Evolutionary conservation across 2,888 invertebrate species (phyloP).

Genomic region (Shargacucullia verbasci): DNA sequence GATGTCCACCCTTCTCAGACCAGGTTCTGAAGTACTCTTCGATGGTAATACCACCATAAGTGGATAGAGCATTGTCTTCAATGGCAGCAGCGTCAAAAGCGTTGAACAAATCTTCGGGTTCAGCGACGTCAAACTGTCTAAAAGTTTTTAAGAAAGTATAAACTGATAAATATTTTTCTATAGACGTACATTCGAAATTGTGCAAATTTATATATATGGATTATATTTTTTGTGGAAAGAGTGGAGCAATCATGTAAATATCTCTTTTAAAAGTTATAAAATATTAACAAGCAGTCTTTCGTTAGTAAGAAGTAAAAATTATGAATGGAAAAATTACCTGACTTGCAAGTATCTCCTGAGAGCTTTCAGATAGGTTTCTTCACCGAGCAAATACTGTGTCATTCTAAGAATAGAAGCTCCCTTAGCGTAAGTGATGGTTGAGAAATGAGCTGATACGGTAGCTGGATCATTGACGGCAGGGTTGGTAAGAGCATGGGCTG

Average conservation of each 20-base stretch:
- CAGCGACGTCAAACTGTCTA: conserved; percentile 80
- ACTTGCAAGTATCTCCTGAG: conserved; percentile 86
- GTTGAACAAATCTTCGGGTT: conserved; percentile 85
- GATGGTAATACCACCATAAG: conserved; percentile 73
- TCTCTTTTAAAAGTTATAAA: too few species aligned
- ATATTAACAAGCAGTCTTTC: too few species aligned
- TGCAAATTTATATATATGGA: too few species aligned
- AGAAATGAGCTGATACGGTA: conserved; percentile 90
- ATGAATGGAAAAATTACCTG: conserved; percentile 73
- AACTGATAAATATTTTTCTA: too few species aligned
- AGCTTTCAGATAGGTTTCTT: conserved; percentile 83
- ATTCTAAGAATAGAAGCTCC: conserved; percentile 91
- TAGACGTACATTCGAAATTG: too few species aligned
- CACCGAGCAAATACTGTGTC: conserved; percentile 90
- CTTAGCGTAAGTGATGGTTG: conserved; percentile 91
- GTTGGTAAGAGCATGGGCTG: conserved; percentile 90
- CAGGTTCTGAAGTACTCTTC: conserved; percentile 88
- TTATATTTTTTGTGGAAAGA: too few species aligned
- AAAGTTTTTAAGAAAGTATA: conserved; percentile 9
- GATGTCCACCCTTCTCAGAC: conserved; percentile 90
- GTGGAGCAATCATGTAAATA: too few species aligned
- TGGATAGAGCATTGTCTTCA: conserved; percentile 67
- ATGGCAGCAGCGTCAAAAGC: conserved; percentile 79
- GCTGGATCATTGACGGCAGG: conserved; percentile 86
- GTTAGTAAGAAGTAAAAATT: too few species aligned